Conservation (phyloP, 2,113 vertebrate species). For the Hemiscyllium ocellatum region DNA sequence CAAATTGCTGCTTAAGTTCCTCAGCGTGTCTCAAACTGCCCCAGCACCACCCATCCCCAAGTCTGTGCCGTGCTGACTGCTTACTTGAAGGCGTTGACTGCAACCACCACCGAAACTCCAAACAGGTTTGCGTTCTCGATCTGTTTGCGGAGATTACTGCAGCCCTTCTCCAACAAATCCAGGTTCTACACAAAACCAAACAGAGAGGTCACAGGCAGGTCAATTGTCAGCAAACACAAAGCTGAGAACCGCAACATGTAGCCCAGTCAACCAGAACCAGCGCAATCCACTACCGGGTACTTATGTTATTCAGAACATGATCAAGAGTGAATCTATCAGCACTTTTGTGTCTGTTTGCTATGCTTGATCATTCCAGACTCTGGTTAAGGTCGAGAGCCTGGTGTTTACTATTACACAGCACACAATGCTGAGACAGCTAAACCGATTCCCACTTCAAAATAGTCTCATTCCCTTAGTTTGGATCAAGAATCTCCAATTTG, state of each 20-base stretch:
- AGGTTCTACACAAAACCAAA: conserved; percentile 65
- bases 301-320: background rate
- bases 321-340: background rate
- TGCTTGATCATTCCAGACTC: background rate
- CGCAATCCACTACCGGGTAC: background rate
- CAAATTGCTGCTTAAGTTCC: background rate
- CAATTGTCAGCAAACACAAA: background rate
- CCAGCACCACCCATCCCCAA: background rate
- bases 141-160: conserved; percentile 86
- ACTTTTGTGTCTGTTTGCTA: background rate
- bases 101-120: conserved; percentile 87
- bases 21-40: background rate
- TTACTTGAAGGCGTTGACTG: conserved; percentile 92
- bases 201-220: conserved; percentile 38
- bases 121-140: conserved; percentile 84
- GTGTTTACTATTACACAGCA: background rate
- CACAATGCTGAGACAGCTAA: background rate
- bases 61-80: conserved; percentile 39
- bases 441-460: background rate
- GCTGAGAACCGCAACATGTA: background rate
- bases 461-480: background rate
- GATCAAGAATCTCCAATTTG: background rate
- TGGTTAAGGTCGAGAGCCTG: background rate
- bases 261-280: background rate
- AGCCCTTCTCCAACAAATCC: conserved; percentile 80